Evolutionary conservation across 2,888 invertebrate genomes (phyloP).

Genomic region (Odontothrips loti): DNA sequence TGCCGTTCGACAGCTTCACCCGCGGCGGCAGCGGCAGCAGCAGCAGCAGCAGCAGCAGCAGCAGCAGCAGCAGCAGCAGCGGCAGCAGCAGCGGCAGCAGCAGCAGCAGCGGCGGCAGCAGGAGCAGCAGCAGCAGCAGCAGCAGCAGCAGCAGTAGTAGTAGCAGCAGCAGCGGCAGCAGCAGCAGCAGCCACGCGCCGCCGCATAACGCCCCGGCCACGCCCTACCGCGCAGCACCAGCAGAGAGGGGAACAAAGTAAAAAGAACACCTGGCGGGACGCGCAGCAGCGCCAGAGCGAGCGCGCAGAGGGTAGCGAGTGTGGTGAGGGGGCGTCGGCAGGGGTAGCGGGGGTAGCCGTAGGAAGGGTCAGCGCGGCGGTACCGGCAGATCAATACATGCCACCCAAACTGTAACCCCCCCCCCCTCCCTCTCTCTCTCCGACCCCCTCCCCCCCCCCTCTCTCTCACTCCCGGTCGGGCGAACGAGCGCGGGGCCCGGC

Average conservation of each 20-base stretch:
- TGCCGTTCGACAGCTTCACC: not conserved
- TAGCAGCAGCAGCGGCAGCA: no score
- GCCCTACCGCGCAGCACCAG: not conserved
- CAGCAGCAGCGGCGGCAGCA: no score
- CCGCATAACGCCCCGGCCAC: no score
- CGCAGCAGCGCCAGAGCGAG: not conserved
- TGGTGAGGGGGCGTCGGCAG: constrained; percentile 12
- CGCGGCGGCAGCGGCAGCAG: no score
- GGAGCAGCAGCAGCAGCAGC: no score
- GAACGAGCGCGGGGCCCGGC: not conserved
- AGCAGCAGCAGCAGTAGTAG: no score
- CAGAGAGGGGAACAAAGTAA: not conserved
- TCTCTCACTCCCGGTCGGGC: no score
- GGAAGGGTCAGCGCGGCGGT: constrained; percentile 21
- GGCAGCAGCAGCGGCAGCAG: no score
- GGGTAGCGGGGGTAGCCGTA: not conserved
- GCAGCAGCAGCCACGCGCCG: no score
- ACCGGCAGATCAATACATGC: constrained; percentile 8
- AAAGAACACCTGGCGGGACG: not conserved
- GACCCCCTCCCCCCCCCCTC: constrained; percentile 2
- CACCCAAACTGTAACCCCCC: constrained; percentile 9
- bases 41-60: no score
- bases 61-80: no score
- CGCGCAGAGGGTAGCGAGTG: not conserved
- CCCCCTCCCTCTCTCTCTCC: constrained; percentile 1